phyloP scores from a whole-genome alignment of 2,888 invertebrate genomes.

The Dermolepida albohirtum region DNA sequence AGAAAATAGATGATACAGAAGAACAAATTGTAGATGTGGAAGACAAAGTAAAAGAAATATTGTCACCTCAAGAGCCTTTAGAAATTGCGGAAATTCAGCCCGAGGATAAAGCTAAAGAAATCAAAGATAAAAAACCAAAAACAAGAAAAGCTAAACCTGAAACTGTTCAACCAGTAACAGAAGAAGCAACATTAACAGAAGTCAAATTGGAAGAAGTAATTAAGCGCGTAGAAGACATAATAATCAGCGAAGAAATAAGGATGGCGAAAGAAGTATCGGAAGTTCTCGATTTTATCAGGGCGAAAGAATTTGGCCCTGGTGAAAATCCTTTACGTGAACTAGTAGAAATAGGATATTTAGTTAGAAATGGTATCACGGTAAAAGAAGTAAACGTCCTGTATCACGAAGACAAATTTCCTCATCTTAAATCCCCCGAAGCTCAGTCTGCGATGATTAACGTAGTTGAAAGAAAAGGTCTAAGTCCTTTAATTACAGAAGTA shows the following conservation, averaged over 20 bases:
- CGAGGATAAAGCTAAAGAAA: slow-evolving; percentile 67
- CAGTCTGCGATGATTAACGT: slow-evolving; percentile 87
- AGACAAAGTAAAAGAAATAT: slow-evolving; percentile 66
- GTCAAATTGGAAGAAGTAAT: slow-evolving; percentile 69
- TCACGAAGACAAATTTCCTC: slow-evolving; percentile 82
- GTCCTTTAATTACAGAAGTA: slow-evolving; percentile 83
- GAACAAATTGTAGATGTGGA: slow-evolving; percentile 61
- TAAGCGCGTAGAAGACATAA: slow-evolving; percentile 69
- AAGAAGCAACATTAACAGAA: slow-evolving; percentile 64
- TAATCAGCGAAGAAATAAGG: slow-evolving; percentile 69
- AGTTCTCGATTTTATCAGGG: slow-evolving; percentile 78
- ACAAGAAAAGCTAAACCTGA: slow-evolving; percentile 56
- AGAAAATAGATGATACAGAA: slow-evolving; percentile 71
- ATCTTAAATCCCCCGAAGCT: slow-evolving; percentile 82
- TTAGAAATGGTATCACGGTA: slow-evolving; percentile 80
- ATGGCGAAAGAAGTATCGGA: slow-evolving; percentile 82
- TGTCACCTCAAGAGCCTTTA: slow-evolving; percentile 71
- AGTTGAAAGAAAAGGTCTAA: slow-evolving; percentile 86
- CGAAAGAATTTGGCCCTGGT: slow-evolving; percentile 84
- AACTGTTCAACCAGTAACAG: slow-evolving; percentile 58
- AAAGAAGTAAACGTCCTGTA: slow-evolving; percentile 83
- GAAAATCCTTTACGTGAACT: slow-evolving; percentile 83
- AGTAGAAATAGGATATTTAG: slow-evolving; percentile 83
- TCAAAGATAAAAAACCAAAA: slow-evolving; percentile 57
- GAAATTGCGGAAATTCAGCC: slow-evolving; percentile 70